Percentiles rank a stretch among this genome's conserved stretches.
phyloP scores from a whole-genome alignment of 2,888 invertebrate genomes.

The Troides oblongomaculatus region DNA sequence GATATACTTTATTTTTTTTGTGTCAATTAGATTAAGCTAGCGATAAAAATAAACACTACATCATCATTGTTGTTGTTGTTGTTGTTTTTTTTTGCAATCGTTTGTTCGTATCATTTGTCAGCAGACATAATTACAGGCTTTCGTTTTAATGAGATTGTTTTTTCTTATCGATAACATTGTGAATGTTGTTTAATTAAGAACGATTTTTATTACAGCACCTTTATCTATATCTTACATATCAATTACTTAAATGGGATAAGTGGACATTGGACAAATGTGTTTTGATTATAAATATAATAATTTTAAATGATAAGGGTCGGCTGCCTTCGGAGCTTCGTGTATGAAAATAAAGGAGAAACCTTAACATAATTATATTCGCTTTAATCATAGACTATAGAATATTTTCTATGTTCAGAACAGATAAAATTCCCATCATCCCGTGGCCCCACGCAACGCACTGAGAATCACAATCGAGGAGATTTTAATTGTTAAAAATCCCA shows the following conservation, averaged over 20 bases:
- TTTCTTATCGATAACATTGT: background rate
- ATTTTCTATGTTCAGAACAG: no score
- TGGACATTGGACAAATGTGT: background rate
- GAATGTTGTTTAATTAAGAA: background rate
- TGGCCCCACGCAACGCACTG: no score
- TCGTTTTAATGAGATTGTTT: background rate
- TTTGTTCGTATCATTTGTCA: background rate
- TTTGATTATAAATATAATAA: background rate
- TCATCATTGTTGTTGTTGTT: background rate
- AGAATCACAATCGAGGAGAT: no score
- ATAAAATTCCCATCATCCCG: no score
- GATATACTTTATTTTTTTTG: background rate
- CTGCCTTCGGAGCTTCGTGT: background rate
- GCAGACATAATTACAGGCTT: background rate
- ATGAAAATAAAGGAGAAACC: background rate
- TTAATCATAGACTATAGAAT: no score
- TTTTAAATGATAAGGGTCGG: background rate
- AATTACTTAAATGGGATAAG: background rate
- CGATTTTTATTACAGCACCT: background rate
- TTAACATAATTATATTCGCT: no score
- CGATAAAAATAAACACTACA: background rate
- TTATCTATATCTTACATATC: background rate
- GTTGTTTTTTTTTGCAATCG: background rate
- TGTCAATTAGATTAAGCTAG: constrained; percentile 1
- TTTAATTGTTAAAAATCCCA: no score